Base-by-base conservation (phyloP, 2,888 invertebrate genomes). In the Pyrrhosoma nymphula region DNA sequence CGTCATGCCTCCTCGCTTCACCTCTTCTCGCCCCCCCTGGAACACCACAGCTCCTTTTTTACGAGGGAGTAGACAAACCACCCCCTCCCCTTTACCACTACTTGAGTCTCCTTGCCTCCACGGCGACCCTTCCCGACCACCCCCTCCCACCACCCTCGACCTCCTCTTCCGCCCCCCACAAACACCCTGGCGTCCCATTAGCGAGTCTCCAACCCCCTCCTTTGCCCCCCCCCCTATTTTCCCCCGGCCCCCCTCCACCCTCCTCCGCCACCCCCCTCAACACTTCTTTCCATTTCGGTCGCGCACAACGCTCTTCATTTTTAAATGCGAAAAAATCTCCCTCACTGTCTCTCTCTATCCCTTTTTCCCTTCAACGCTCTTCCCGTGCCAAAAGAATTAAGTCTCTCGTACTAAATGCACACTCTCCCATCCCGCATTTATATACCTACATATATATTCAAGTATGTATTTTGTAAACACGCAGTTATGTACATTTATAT, bases 321-420 rank as follows among this genome's bases (percentile, higher is more conserved):
- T 39, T 69, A 75, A 93, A 63, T 69, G 75, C 69, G 75, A 47
- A 93, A 91, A 47, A 69, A 63, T n/a, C 89, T 89, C 89, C 20
- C 89, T 89, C 89, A 16, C 35, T n/a, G 10, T 47, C 88, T 47
- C 47, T n/a, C 39, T 47, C 88, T 39, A 16, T 88, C 88, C 60
- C 35, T 88, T 30, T 88, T 35, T 39, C 88, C 55, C 89, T 56
- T 56, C 60, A 93, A 10, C 30, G 30, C 56, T 55, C 69, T 69
- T 63, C 82, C 47, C 93, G 39, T 69, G 82, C 93, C 93, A 69
- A 69, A 93, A 93, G 93, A 93, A 93, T 93, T 93, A 93, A 69
- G 39, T 69, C 93, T 93, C 93, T 93, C 93, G 20, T 47, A 47
- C 69, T 69, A 93, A 93, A 93, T 69, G 93, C 75, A 69, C 63